Evolutionary conservation across 1,140 invertebrate species (phyloP).

Genomic region (Plutomurus gul): DNA sequence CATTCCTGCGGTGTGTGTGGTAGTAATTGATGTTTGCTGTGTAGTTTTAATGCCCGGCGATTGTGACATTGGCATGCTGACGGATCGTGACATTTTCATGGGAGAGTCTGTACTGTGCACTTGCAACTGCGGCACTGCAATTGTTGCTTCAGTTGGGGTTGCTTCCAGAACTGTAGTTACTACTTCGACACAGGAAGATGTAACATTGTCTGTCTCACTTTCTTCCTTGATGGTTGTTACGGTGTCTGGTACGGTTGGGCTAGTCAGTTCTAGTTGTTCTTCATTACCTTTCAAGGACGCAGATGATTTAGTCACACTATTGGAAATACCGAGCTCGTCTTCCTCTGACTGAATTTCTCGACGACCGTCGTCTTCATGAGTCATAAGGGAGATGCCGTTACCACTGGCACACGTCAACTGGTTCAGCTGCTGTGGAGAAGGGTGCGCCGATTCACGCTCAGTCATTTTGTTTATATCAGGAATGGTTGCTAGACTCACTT

Average conservation of each 20-base stretch:
- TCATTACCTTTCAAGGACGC: background rate
- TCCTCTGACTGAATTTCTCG: background rate
- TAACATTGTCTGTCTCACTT: background rate
- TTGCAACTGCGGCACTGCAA: background rate
- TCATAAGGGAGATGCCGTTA: slow-evolving; percentile 44
- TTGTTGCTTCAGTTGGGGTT: background rate
- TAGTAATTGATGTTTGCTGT: slow-evolving; percentile 6
- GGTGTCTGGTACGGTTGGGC: background rate
- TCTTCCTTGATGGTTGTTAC: background rate
- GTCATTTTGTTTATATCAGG: slow-evolving; percentile 89
- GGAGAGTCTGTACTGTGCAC: background rate
- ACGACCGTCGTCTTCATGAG: slow-evolving; percentile 26
- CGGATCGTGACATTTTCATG: slow-evolving; percentile 40
- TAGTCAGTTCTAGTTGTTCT: background rate
- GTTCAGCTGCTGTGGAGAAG: slow-evolving; percentile 58
- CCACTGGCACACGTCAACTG: slow-evolving; percentile 55
- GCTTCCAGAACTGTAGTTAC: background rate
- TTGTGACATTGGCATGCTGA: slow-evolving; percentile 47
- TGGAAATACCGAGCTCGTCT: background rate
- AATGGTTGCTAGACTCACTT: slow-evolving; percentile 53
- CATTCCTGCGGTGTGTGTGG: slow-evolving; percentile 19
- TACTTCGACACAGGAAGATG: background rate
- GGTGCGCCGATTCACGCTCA: slow-evolving; percentile 87
- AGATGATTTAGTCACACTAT: background rate
- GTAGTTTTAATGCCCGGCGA: slow-evolving; percentile 22